Base-by-base conservation (phyloP, 2,113 vertebrate genomes). In the Tupaia chinensis region DNA sequence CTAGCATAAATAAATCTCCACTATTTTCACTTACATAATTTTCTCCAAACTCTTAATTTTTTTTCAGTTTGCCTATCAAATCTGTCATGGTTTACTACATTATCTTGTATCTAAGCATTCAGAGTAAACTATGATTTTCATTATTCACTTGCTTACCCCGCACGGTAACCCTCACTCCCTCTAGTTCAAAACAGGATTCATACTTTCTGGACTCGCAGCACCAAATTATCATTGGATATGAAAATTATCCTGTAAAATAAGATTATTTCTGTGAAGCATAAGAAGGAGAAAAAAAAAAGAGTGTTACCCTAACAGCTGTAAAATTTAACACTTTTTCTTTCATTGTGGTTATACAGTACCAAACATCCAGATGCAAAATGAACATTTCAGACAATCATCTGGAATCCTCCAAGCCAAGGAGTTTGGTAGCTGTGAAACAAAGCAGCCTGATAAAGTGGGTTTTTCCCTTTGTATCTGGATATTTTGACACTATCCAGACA, bases 301-400 rank as follows among this genome's bases (percentile, higher is more conserved):
- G 77, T 94, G 93, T 87, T 93, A 84, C 79, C 68, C 79, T 83
- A 97, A 95, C 96, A 97, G 96, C 97, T 97, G 97, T 94, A 93
- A 94, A 78, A 87, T 69, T 94, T 96, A 93, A 27, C 96, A 96
- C 93, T 81, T 53, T 27, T 56, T 94, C 96, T 96, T 91, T 95
- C 83, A 66, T 58, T 94, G 95, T 95, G 89, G 95, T 91, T 91
- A 94, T n/a, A 96, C 95, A 96, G 81, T 10, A 58, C 70, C 84
- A 95, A 96, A 97, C 89, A 97, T 69, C 91, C 96, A 96, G 97
- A 91, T 96, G 95, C 44, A 14, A 60, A 2, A 3, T 10, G 70
- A 92, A n/a, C 81, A 25, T 44, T 66, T 66, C 76, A 95, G 74
- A 77, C 79, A 54, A 73, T 86, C 84, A 88, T 81, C 69, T 17